Evolutionary conservation across 1,140 invertebrate genomes (phyloP).

Genomic region (Heliconius eleuchia): DNA sequence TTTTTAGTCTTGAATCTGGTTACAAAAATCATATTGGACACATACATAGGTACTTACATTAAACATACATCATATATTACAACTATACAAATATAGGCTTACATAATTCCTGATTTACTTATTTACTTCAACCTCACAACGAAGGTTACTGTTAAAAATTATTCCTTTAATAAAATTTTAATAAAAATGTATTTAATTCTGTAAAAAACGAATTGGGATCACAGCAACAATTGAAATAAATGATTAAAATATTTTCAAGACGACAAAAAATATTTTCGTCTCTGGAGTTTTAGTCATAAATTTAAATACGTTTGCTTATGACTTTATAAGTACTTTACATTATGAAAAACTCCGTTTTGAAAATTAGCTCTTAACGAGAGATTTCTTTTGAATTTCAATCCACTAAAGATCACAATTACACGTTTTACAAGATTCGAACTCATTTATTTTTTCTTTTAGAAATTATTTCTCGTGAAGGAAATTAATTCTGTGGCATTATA

Average conservation of each 20-base stretch:
- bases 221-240: slow-evolving; percentile 20
- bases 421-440: slow-evolving; percentile 72
- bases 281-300: slow-evolving; percentile 20
- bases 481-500: slow-evolving; percentile 78
- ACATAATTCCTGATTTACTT: neutral
- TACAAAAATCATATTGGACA: slow-evolving; percentile 14
- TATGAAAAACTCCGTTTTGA: slow-evolving; percentile 40
- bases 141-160: neutral
- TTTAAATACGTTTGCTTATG: slow-evolving; percentile 35
- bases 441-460: slow-evolving; percentile 70
- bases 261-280: slow-evolving; percentile 21
- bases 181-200: slow-evolving; percentile 6
- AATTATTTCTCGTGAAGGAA: slow-evolving; percentile 74
- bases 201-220: neutral
- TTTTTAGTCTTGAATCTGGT: neutral
- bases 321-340: slow-evolving; percentile 36
- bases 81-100: too few species aligned
- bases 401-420: slow-evolving; percentile 75
- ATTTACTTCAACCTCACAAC: neutral
- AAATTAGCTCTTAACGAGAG: slow-evolving; percentile 52
- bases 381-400: slow-evolving; percentile 63
- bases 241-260: slow-evolving; percentile 19
- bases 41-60: neutral
- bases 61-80: neutral
- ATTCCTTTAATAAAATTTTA: neutral